phyloP scores from a whole-genome alignment of 2,113 vertebrate species.

The Paradisaea rubra region DNA sequence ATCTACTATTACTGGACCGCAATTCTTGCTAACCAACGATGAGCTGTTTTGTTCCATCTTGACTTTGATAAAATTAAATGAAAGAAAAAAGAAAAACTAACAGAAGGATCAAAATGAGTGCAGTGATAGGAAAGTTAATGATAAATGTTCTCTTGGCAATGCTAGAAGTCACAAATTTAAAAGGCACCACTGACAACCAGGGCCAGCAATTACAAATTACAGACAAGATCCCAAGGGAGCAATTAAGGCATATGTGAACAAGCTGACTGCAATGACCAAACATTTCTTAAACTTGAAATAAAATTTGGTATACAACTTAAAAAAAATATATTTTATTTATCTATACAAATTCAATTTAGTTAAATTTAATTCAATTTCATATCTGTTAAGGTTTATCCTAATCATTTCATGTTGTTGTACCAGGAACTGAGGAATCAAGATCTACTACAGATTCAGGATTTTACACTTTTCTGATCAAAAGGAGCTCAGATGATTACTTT shows the following conservation, averaged over 20 bases:
- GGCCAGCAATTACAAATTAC: neutral
- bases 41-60: neutral
- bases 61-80: neutral
- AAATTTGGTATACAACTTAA: neutral
- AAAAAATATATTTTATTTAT: neutral
- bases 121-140: neutral
- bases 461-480: neutral
- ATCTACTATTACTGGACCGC: neutral
- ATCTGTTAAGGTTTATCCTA: neutral
- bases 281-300: neutral
- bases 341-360: neutral
- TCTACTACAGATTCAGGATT: neutral
- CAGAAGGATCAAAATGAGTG: neutral
- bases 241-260: neutral
- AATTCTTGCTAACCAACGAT: neutral
- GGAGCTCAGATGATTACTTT: neutral
- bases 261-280: neutral
- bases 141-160: neutral
- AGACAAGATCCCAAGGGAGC: neutral
- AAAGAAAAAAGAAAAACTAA: neutral
- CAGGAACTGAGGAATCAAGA: neutral
- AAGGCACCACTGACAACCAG: neutral
- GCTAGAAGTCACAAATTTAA: constrained; percentile 25
- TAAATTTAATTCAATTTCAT: neutral
- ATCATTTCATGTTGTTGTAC: neutral